Evolutionary conservation across 2,797 vertebrate genomes (phyloP).

Genomic region (Anolis apletophallus): DNA sequence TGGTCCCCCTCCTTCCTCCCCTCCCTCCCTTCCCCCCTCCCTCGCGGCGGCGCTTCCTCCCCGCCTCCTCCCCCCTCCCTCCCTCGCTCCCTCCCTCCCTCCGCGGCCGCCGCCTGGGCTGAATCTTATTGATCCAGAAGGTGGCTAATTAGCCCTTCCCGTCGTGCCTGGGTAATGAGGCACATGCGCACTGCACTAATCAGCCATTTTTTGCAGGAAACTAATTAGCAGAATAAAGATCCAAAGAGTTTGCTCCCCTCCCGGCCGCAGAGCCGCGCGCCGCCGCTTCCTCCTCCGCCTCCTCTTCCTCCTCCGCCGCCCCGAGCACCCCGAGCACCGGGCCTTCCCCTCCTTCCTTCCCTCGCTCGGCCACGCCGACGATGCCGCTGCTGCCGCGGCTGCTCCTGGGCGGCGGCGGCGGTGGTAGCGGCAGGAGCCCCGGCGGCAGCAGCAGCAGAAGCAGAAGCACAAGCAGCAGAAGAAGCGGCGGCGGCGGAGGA

Average conservation of each 20-base stretch:
- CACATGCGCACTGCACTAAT: constrained; percentile 99
- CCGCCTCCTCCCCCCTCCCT: constrained; percentile 15
- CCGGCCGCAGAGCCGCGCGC: constrained; percentile 99
- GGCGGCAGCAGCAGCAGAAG: constrained; percentile 49
- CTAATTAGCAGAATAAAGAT: constrained; percentile 99
- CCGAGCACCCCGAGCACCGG: constrained; percentile 38
- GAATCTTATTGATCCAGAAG: constrained; percentile 99
- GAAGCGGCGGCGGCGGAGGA: constrained; percentile 69
- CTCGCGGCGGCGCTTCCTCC: not conserved
- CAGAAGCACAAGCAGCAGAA: not conserved
- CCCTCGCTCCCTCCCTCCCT: constrained; percentile 81
- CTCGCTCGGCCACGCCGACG: constrained; percentile 74
- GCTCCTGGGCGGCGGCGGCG: constrained; percentile 77
- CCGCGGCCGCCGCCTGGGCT: constrained; percentile 91
- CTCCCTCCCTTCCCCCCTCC: not conserved
- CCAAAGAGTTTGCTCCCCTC: constrained; percentile 99
- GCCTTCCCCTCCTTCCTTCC: constrained; percentile 59
- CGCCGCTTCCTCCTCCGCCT: constrained; percentile 95
- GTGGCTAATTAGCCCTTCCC: constrained; percentile 99
- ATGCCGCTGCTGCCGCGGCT: constrained; percentile 77
- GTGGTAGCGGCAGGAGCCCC: constrained; percentile 47
- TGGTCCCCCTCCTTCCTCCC: not conserved
- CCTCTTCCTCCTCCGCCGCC: constrained; percentile 83
- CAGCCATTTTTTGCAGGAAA: constrained; percentile 99
- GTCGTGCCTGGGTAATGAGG: constrained; percentile 99